Evolutionary conservation across 2,113 vertebrate species (phyloP).

Genomic region (Pseudonaja textilis): DNA sequence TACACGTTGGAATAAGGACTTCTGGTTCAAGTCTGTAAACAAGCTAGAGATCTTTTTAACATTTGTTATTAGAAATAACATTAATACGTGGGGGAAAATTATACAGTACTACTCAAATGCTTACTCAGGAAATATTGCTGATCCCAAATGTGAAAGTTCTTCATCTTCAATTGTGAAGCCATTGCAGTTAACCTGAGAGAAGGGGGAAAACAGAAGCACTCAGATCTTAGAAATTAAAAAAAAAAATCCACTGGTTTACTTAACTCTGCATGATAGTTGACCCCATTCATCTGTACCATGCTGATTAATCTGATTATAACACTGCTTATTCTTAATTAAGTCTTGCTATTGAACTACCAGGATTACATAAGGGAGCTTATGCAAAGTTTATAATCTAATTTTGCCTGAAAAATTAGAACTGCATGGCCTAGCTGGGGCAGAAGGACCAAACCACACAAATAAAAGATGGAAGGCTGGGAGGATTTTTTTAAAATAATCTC

Average conservation of each 20-base stretch:
- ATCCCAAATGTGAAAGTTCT: conserved; percentile 91
- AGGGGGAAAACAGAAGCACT: conserved; percentile 25
- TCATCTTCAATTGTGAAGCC: conserved; percentile 97
- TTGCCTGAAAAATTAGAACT: conserved; percentile 9
- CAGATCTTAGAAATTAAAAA: background rate
- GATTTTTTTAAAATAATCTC: background rate
- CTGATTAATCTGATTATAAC: conserved; percentile 25
- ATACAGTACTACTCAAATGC: conserved; percentile 19
- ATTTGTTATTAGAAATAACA: background rate
- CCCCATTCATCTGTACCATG: background rate
- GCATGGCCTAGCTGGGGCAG: background rate
- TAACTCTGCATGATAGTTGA: background rate
- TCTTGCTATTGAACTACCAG: conserved; percentile 22
- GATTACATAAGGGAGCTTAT: background rate
- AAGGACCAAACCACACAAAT: background rate
- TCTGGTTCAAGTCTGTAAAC: background rate
- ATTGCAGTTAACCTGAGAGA: conserved; percentile 89
- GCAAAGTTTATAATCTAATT: conserved; percentile 1
- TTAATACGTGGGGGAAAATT: background rate
- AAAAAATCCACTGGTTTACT: background rate
- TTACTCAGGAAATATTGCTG: conserved; percentile 95
- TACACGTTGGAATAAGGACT: background rate
- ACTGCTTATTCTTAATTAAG: conserved; percentile 25
- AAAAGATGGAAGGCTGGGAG: background rate
- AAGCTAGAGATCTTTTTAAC: background rate